These are phyloP conservation scores for Megathymus violae DNA, from an alignment of 1,140 invertebrate genomes.

Conservation along the genomic window DNA sequence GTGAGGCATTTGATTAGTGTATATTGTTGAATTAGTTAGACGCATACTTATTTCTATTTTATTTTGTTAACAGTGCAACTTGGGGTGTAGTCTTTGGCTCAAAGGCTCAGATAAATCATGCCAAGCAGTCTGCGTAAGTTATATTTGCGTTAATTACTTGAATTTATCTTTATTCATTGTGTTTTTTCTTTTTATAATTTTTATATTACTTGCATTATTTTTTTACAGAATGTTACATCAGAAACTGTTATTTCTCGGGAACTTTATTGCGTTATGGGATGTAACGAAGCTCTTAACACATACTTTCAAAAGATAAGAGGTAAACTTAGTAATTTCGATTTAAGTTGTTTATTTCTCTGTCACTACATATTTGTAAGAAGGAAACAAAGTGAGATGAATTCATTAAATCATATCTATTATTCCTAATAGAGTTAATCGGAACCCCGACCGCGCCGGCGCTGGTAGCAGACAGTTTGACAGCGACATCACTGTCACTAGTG, in stretches of 20 bases:
- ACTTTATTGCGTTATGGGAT: constrained; percentile 91
- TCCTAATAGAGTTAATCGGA: constrained; percentile 86
- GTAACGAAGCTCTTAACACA: constrained; percentile 89
- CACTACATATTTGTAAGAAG: no score
- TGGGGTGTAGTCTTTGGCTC: constrained; percentile 88
- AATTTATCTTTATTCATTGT: not conserved
- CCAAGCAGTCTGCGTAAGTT: constrained; percentile 89
- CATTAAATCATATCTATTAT: no score
- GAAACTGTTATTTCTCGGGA: constrained; percentile 87
- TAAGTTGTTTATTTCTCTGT: no score
- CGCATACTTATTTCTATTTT: constrained; percentile 2
- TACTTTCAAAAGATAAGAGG: constrained; percentile 90
- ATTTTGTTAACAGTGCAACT: constrained; percentile 86
- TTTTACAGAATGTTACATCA: constrained; percentile 87
- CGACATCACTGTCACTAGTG: constrained; percentile 90
- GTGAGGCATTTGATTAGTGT: not conserved
- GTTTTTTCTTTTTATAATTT: not conserved
- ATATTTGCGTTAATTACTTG: not conserved
- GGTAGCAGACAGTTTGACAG: constrained; percentile 89
- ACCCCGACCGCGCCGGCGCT: constrained; percentile 89
- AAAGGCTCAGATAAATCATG: constrained; percentile 87
- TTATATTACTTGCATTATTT: constrained; percentile 16
- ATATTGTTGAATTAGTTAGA: not conserved
- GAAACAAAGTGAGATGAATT: no score
- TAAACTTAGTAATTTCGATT: constrained; percentile 56